Percentiles rank a stretch among this genome's conserved stretches.
Conservation (phyloP, 1,140 invertebrate genomes). For the Cheumatopsyche charites region DNA sequence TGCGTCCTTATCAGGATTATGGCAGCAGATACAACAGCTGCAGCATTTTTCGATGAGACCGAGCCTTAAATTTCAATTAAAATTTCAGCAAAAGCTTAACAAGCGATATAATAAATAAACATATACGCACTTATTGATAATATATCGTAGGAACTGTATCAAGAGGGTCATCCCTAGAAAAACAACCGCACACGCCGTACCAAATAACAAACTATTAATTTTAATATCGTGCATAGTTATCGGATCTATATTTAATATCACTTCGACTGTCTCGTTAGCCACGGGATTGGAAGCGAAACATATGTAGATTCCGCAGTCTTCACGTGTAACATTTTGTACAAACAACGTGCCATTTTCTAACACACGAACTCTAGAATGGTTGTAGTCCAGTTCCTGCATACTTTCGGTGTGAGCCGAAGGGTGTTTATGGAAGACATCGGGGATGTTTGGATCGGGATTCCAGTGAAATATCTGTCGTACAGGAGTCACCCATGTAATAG, state of each 20-base stretch:
- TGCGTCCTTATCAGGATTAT: constrained; percentile 66
- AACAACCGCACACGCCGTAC: constrained; percentile 74
- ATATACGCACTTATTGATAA: constrained; percentile 73
- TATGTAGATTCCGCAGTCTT: constrained; percentile 86
- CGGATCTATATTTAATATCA: constrained; percentile 79
- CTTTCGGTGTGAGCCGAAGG: constrained; percentile 64
- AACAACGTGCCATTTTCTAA: constrained; percentile 63
- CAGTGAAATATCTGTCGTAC: constrained; percentile 71
- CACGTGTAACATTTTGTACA: constrained; percentile 65
- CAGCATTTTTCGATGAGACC: constrained; percentile 68
- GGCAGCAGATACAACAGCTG: constrained; percentile 68
- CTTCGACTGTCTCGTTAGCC: constrained; percentile 74
- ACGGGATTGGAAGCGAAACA: constrained; percentile 86
- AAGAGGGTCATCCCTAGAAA: constrained; percentile 82
- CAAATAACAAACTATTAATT: constrained; percentile 82
- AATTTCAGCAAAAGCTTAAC: neutral
- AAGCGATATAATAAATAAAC: neutral
- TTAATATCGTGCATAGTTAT: constrained; percentile 82
- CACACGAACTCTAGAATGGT: constrained; percentile 61
- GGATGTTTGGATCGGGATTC: constrained; percentile 71
- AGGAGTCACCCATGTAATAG: constrained; percentile 87
- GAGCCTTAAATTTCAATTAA: constrained; percentile 58
- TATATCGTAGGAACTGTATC: constrained; percentile 73
- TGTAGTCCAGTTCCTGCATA: constrained; percentile 58
- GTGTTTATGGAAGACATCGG: constrained; percentile 70